Percentiles rank a stretch among this genome's conserved stretches.
Conservation (phyloP, 2,113 vertebrate species). For the Cephalopholis sonnerati region DNA sequence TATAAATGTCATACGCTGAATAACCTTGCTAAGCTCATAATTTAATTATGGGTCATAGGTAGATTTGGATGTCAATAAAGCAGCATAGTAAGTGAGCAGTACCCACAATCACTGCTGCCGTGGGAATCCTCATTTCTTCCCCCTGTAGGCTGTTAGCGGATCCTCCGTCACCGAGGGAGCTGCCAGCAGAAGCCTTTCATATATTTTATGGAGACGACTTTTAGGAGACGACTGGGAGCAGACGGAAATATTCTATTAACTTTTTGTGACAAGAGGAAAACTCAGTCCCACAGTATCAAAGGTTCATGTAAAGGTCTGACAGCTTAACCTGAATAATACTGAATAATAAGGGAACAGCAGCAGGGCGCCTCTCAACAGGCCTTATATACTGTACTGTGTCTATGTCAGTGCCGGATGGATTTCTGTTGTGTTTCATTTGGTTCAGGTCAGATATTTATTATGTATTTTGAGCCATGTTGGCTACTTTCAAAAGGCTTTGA, state of each 20-base stretch:
- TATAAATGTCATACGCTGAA: conserved; percentile 40
- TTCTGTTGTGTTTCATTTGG: not conserved
- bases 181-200: conserved; percentile 42
- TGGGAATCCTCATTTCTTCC: conserved; percentile 39
- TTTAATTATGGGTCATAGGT: conserved; percentile 54
- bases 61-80: conserved; percentile 62
- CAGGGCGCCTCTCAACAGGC: conserved; percentile 10
- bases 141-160: conserved; percentile 42
- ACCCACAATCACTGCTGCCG: not conserved
- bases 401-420: not conserved
- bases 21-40: conserved; percentile 52
- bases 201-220: conserved; percentile 24
- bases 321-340: conserved; percentile 53
- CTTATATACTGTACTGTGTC: not conserved
- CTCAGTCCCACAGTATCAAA: conserved; percentile 48
- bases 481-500: not conserved
- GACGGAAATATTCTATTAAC: conserved; percentile 50
- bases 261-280: conserved; percentile 36
- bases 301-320: conserved; percentile 47
- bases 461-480: not conserved
- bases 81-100: not conserved
- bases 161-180: conserved; percentile 11
- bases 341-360: conserved; percentile 27
- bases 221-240: not conserved
- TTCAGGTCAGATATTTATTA: conserved; percentile 4